Base-by-base conservation (phyloP, 2,888 invertebrate genomes). In the Coelopa pilipes region DNA sequence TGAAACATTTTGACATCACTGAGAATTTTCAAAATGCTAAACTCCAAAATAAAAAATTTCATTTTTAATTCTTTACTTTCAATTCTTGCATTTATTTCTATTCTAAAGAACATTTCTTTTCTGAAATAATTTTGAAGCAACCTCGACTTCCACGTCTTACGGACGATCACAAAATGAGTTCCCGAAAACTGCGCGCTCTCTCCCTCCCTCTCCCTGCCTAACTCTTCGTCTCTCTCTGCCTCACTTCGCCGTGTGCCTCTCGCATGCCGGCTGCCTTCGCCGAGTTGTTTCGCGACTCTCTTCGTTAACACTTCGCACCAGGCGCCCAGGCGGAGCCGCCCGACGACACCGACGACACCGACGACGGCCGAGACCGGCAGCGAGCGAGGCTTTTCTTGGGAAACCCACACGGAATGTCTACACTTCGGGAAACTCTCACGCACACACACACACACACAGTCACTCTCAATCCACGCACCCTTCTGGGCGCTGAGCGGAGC, bases 201-300 rank as follows among this genome's bases (percentile, higher is more conserved):
- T 9, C 55, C 1, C 1, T 55, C n/a, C 55, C 7, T 17, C 11
- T 34, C 7, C 34, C 2, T 34, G 4, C 34, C 34, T 7, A 34
- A 34, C 7, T 34, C 34, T 34, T 4, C 4, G 34, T n/a, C 34
- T 34, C 34, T 34, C 34, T 34, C 34, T 34, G 4, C 7, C 34
- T 34, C 34, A 4, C 34, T 34, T 34, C 7, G 34, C 34, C 2
- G 2, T 34, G 34, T 34, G 34, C 34, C 34, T 59, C 57, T 57
- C 19, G 17, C 21, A 19, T 57, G n/a, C 11, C 57, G 57, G 17
- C 21, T 11, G 19, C 57, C 19, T 59, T 34, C 7, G 34, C 19
- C 69, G 46, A 69, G 46, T 69, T 70, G 70, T 70, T 70, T 62
- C 70, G 59, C 21, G 59, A 62, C 71, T 71, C 71, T 71, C 71